These are phyloP conservation scores for Caranx ignobilis DNA, from an alignment of 2,113 vertebrate species.

Conservation along the genomic window DNA sequence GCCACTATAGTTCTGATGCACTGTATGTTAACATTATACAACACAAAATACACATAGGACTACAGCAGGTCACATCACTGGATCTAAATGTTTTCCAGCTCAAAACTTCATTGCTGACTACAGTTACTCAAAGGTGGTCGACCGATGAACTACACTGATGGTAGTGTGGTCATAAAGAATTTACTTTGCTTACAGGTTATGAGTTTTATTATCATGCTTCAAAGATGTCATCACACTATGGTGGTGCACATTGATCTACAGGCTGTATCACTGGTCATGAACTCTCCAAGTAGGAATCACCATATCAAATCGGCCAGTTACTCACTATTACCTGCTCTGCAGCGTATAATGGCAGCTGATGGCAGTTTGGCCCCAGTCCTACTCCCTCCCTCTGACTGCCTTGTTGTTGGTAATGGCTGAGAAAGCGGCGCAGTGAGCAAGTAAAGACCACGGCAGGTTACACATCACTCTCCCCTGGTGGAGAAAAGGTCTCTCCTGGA, in stretches of 20 bases:
- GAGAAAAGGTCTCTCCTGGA: slow-evolving; percentile 80
- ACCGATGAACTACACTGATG: slow-evolving; percentile 10
- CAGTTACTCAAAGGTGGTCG: background rate
- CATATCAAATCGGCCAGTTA: slow-evolving; percentile 38
- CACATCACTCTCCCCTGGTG: slow-evolving; percentile 67
- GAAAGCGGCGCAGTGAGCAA: slow-evolving; percentile 52
- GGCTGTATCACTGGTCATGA: slow-evolving; percentile 39
- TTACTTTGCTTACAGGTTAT: slow-evolving; percentile 34
- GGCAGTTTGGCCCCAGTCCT: slow-evolving; percentile 61
- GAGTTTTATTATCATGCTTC: slow-evolving; percentile 9
- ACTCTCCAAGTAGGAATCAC: slow-evolving; percentile 41
- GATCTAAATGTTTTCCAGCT: slow-evolving; percentile 7
- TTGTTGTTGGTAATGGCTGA: slow-evolving; percentile 73
- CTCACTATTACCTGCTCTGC: slow-evolving; percentile 47
- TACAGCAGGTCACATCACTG: background rate
- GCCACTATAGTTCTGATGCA: background rate
- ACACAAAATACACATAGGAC: background rate
- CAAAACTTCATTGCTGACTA: background rate
- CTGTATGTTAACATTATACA: background rate
- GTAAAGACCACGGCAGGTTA: slow-evolving; percentile 73
- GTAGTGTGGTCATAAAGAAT: slow-evolving; percentile 8
- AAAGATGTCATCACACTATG: slow-evolving; percentile 6
- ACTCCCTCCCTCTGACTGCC: slow-evolving; percentile 47
- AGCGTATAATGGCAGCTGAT: slow-evolving; percentile 63
- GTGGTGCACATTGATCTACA: slow-evolving; percentile 34